These are phyloP conservation scores for Cerastoderma edule DNA, from an alignment of 2,888 invertebrate species.

Conservation along the genomic window DNA sequence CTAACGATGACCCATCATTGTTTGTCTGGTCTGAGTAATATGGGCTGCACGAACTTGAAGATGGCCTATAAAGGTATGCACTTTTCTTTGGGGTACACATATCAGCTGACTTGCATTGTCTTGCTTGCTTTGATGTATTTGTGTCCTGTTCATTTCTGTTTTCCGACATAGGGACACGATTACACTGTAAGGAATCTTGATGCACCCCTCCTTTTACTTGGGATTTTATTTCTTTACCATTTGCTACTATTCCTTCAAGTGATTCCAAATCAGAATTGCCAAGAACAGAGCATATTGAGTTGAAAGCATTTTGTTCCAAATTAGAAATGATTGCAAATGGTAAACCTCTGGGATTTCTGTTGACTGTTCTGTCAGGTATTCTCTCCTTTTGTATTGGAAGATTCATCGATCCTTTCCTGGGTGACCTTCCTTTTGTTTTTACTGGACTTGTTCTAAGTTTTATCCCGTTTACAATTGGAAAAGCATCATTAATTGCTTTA, in stretches of 20 bases:
- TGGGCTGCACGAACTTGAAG: conserved; percentile 24
- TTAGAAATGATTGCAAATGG: conserved; percentile 21
- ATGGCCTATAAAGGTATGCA: conserved; percentile 23
- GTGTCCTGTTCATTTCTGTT: too few species aligned
- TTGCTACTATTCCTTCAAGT: conserved; percentile 23
- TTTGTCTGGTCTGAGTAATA: background rate
- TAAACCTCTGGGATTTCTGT: conserved; percentile 1
- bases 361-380: conserved; percentile 8
- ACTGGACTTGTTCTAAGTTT: background rate
- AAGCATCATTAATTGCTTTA: background rate
- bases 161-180: too few species aligned
- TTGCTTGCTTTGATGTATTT: background rate
- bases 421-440: conserved; percentile 2
- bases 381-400: background rate
- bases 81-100: conserved; percentile 10
- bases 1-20: background rate
- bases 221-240: conserved; percentile 27
- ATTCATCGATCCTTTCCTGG: conserved; percentile 10
- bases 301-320: conserved; percentile 22
- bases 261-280: conserved; percentile 27
- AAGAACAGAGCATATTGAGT: conserved; percentile 22
- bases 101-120: conserved; percentile 25
- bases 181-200: too few species aligned
- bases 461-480: conserved; percentile 4
- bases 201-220: background rate